Evolutionary conservation across 2,888 invertebrate genomes (phyloP), one percentile per base, ranked within the genome.

Genomic region (Deladenus siricidicola): DNA sequence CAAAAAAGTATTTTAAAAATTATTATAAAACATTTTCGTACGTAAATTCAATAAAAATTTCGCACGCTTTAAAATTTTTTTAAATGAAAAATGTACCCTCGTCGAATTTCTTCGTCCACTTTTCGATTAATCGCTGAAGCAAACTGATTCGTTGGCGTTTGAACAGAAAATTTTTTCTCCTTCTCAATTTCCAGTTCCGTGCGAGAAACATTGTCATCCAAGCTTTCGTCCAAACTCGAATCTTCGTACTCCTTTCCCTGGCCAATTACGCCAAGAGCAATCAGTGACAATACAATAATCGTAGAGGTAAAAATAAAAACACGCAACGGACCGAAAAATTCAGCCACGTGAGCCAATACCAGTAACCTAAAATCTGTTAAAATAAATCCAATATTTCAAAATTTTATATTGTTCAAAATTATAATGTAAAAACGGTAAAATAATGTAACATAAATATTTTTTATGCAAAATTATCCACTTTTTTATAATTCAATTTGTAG

Each of bases 281-380:
- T 63, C 4, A 73, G 60, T 1, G 57, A 67, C 1, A 78, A 58
- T 21, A 71, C 62, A n/a, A 65, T 57, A n/a, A 70, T 65, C 8
- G 66, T 64, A 6, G 62, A 52, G n/a, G 70, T 64, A 51, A 78
- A 77, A 19, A 73, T 68, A 23, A 71, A 55, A 2, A 77, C 77
- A 4, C 76, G 65, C 17, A 78, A 56, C 2, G 73, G 72, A 1
- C 75, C 76, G 43, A 73, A 75, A 52, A 70, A 71, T 2, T 66
- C 53, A 1, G 76, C 67, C 21, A 68, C 54, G 53, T 65, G 65
- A n/a, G 74, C 68, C 26, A 78, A 67, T 0, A 67, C 67, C 61
- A 70, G 72, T 4, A 76, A 56, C 75, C 74, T 73, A 52, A 34
- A 69, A 61, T n/a, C n/a, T n/a, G n/a, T n/a, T n/a, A n/a, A n/a